These are phyloP conservation scores for Mycteria americana DNA, from an alignment of 2,797 vertebrate species.

Conservation along the genomic window DNA sequence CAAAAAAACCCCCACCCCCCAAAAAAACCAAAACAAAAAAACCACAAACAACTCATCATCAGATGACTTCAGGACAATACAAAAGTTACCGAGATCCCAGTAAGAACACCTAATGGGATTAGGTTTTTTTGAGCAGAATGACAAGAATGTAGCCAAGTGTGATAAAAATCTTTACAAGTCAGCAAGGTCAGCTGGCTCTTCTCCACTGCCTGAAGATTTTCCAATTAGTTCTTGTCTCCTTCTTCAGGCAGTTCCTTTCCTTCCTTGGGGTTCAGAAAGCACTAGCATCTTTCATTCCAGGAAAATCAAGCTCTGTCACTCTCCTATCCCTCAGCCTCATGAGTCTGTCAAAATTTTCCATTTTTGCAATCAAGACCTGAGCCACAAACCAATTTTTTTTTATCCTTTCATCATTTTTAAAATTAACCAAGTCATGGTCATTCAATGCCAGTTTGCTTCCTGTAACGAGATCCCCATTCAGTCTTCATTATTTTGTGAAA, in stretches of 20 bases:
- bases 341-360: not conserved
- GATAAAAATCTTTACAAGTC: constrained; percentile 27
- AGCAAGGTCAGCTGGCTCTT: constrained; percentile 1
- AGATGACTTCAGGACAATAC: not conserved
- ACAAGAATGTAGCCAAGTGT: not conserved
- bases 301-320: not conserved
- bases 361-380: not conserved
- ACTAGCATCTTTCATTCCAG: not conserved
- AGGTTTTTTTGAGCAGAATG: not conserved
- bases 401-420: not conserved
- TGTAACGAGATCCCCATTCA: not conserved
- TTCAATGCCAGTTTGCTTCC: not conserved
- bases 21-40: too few relatives aligned
- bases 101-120: not conserved
- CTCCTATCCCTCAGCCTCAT: not conserved
- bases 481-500: not conserved
- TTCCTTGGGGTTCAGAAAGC: not conserved
- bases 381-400: not conserved
- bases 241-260: not conserved
- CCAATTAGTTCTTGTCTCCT: not conserved
- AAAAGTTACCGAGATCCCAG: not conserved
- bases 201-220: not conserved
- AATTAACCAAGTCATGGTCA: not conserved
- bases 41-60: not conserved
- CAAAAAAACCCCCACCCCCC: too few relatives aligned